Conservation (phyloP, 2,797 vertebrate species). For the Sebastes vulpes region DNA sequence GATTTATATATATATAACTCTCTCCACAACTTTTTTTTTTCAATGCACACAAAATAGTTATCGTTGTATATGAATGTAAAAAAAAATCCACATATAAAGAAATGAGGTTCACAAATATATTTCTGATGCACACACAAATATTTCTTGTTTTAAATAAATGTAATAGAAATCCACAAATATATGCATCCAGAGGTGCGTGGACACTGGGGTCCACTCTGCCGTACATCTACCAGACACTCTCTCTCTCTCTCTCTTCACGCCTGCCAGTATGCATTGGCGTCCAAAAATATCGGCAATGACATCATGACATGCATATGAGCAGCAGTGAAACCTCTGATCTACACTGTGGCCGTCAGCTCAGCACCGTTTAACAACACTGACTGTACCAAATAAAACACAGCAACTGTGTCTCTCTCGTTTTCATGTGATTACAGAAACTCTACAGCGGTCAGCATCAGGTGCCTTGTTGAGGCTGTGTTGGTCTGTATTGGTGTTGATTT, state of each 20-base stretch:
- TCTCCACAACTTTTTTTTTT: too few species aligned
- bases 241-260: constrained; percentile 10
- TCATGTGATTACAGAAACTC: not conserved
- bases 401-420: not conserved
- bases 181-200: too few species aligned
- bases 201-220: too few species aligned
- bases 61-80: too few species aligned
- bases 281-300: constrained; percentile 44
- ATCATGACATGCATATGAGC: constrained; percentile 33
- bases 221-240: not conserved
- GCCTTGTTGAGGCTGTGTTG: not conserved
- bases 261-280: constrained; percentile 24
- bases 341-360: not conserved
- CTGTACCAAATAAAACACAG: not conserved
- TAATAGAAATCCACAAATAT: too few species aligned
- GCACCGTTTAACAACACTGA: not conserved
- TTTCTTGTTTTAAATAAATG: too few species aligned
- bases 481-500: not conserved
- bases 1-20: too few species aligned
- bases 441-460: not conserved
- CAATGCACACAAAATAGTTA: too few species aligned
- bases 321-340: not conserved
- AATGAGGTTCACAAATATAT: too few species aligned
- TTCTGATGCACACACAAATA: too few species aligned
- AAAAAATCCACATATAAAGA: too few species aligned